Percentiles rank a stretch among this genome's conserved stretches.
Conservation (phyloP, 2,113 vertebrate species). For the Mormyrus lacerda region DNA sequence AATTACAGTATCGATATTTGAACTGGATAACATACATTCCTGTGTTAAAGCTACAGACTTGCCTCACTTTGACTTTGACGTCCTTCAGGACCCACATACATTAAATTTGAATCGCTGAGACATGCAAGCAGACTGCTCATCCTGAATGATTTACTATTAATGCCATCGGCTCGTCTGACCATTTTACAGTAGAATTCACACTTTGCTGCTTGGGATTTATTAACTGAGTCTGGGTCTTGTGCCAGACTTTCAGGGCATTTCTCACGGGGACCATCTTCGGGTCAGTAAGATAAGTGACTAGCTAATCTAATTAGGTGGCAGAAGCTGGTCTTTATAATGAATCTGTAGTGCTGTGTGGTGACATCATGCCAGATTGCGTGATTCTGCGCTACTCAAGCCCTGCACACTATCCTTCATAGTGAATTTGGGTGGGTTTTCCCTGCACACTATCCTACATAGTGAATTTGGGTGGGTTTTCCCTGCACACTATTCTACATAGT, state of each 20-base stretch:
- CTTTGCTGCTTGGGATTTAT: not conserved
- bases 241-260: not conserved
- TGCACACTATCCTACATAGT: no score
- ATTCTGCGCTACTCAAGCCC: not conserved
- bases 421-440: not conserved
- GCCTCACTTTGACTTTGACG: not conserved
- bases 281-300: conserved; percentile 1
- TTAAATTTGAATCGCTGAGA: not conserved
- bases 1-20: not conserved
- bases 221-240: not conserved
- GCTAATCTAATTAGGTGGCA: not conserved
- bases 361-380: not conserved
- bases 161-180: not conserved
- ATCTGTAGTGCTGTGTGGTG: not conserved
- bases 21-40: not conserved
- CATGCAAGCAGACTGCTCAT: not conserved
- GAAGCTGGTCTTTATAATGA: not conserved
- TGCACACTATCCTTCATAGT: not conserved
- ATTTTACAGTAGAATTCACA: not conserved
- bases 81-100: not conserved
- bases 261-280: not conserved
- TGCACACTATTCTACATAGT: no score
- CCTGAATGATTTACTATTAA: not conserved
- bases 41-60: not conserved
- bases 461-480: no score